Base-by-base conservation (phyloP, 2,888 invertebrate species). In the Spisula solida region DNA sequence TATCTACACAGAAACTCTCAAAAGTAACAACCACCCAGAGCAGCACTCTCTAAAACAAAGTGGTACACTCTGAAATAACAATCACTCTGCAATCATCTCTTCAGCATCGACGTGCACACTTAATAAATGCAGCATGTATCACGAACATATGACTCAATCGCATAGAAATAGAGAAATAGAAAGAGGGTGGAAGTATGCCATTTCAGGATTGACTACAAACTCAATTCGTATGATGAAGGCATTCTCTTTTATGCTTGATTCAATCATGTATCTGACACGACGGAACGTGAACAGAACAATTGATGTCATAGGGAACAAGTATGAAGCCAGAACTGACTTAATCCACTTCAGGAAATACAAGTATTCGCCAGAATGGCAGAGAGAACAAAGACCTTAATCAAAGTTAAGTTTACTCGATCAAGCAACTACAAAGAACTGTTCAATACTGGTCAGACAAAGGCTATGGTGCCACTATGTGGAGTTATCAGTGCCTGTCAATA, bases 341-440 rank as follows among this genome's bases (percentile, higher is more conserved):
- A 66, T 66, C 60, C 25, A 66, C n/a, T 66, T 25, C 60, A 66
- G 60, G 60, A 66, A 66, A 66, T 66, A n/a, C n/a, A 66, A n/a
- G 25, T n/a, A n/a, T 66, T 66, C 60, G 25, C 60, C 60, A n/a
- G 60, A 66, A 25, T 66, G 25, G 4, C 8, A 10, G 60, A 12
- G 25, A n/a, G 20, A 66, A 66, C 60, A 66, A 66, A 66, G n/a
- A n/a, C 8, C 25, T 66, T 66, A 20, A 66, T 66, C 60, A 25
- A 25, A 66, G 60, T 66, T n/a, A 66, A 66, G 60, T 66, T 66
- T 2, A 66, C 25, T 66, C 60, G 0, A 66, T 66, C 60, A 25
- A 66, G 4, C 60, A 0, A 25, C 60, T 10, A 66, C 60, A 66
- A 66, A 66, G 60, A 66, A 2, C 25, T 25, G 20, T 25, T 66